Base-by-base conservation (phyloP, 2,888 invertebrate genomes). In the Dascillus cervinus region DNA sequence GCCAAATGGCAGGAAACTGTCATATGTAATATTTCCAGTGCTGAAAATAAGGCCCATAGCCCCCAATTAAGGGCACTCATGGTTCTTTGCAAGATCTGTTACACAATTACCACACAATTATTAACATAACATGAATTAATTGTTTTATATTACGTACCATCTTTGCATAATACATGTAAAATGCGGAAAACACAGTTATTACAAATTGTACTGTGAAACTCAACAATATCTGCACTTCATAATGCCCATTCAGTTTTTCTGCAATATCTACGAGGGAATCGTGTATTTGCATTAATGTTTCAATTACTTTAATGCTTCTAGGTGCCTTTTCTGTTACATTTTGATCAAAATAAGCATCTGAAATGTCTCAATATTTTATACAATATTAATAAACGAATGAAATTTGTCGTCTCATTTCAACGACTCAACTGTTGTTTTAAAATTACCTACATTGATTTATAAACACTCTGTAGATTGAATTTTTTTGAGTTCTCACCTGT, bases 141-240 rank as follows among this genome's bases (percentile, higher is more conserved):
- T n/a, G n/a, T n/a, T n/a, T n/a, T n/a, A n/a, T n/a, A n/a, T n/a
- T n/a, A 41, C 46, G 44, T 35, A 49, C 49, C 10, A 44, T 30
- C 12, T 34, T 32, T 30, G 47, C 48, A 26, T 44, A 46, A 30
- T 52, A 52, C 4, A 39, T 9, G 34, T 46, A 46, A 24, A 48
- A 49, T 13, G 43, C 12, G 4, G 39, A 39, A 34, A 46, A 50
- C 2, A 50, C 42, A 2, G 31, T 34, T 11, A 37, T 39, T 14
- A 47, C 28, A 30, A 50, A 52, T 22, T 43, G 28, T 17, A 39
- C 34, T 4, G 41, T 32, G 2, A 46, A 30, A 20, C 39, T 38
- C 4, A 41, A 32, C 25, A 50, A 29, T 22, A 50, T 39, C 42
- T 48, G 47, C 22, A 49, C 13, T 12, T 43, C 39, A 27, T 43